Conservation (phyloP, 53 echinoderm and acorn worm genomes). For the Echinometra lucunter region DNA sequence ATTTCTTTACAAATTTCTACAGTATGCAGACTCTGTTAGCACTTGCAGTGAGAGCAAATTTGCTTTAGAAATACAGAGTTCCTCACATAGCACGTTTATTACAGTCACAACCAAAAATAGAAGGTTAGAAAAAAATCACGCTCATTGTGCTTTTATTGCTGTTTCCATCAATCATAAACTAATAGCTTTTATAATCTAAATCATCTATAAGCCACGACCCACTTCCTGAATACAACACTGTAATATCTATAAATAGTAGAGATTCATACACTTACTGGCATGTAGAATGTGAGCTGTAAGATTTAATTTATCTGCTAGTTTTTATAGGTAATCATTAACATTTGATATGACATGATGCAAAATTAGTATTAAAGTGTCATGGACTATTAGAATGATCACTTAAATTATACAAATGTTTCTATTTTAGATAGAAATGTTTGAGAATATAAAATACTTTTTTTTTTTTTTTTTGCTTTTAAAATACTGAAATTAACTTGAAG, state of each 20-base stretch:
- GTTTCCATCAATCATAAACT: neutral
- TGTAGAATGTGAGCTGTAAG: neutral
- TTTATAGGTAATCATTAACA: too few relatives aligned
- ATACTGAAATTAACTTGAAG: too few relatives aligned
- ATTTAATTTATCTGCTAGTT: neutral
- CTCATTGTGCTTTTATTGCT: neutral
- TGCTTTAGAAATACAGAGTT: too few relatives aligned
- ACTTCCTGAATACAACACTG: neutral
- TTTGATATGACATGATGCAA: neutral
- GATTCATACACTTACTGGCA: neutral
- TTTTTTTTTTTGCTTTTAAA: too few relatives aligned
- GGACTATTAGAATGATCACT: too few relatives aligned
- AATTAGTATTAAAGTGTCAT: neutral
- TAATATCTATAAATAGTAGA: neutral
- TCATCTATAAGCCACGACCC: neutral
- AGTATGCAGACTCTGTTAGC: too few relatives aligned
- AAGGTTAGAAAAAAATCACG: neutral
- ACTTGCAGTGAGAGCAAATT: neutral
- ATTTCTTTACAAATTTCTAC: too few relatives aligned
- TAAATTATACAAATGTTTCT: too few relatives aligned
- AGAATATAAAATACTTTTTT: too few relatives aligned
- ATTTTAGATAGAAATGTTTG: too few relatives aligned
- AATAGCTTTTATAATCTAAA: neutral
- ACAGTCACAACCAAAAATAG: neutral
- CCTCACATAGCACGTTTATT: too few relatives aligned